Base-by-base conservation (phyloP, 2,797 vertebrate genomes). In the Parauchenoglanis ngamensis region DNA sequence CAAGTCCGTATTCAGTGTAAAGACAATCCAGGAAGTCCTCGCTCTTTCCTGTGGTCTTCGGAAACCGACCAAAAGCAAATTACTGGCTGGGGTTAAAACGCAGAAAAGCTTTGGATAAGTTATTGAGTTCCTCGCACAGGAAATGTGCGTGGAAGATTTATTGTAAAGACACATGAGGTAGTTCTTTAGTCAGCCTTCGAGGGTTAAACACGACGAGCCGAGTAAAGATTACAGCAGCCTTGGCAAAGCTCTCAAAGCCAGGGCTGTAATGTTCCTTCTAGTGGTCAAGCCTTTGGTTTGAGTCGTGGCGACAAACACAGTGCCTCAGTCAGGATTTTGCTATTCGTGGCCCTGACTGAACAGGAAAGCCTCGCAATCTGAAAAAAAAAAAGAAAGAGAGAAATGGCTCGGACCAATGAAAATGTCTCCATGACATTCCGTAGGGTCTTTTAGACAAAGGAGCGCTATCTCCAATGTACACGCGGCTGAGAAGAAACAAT, bases 251-350 rank as follows among this genome's bases (percentile, higher is more conserved):
- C 89, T 90, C 89, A 76, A 83, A 68, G 89, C 88, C 93, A 87
- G 90, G 91, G 87, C 92, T 93, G 93, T 94, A 94, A 95, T 94
- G 94, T 94, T 91, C 92, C 88, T 90, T 94, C 91, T 91, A 92
- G 92, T 90, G 93, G 93, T 94, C 92, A 92, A 93, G 90, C 89
- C 85, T 91, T 93, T 89, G 92, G 89, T 91, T 92, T 92, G 84
- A 88, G 89, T 88, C 89, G 90, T 83, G 72, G 59, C 44, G 81
- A 76, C 81, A 82, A 82, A 86, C 73, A 52, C 46, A 88, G 46
- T 44, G 84, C 90, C 88, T 90, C 89, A 91, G 91, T 94, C 93
- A 92, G 94, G 92, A 89, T 68, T 94, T 93, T 92, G 90, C 83
- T 89, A 90, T 77, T 92, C 82, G 89, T 54, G 83, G 87, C 85